Percentiles rank a stretch among this genome's conserved stretches.
phyloP scores from a whole-genome alignment of 2,113 vertebrate genomes.

The Phalacrocorax aristotelis region DNA sequence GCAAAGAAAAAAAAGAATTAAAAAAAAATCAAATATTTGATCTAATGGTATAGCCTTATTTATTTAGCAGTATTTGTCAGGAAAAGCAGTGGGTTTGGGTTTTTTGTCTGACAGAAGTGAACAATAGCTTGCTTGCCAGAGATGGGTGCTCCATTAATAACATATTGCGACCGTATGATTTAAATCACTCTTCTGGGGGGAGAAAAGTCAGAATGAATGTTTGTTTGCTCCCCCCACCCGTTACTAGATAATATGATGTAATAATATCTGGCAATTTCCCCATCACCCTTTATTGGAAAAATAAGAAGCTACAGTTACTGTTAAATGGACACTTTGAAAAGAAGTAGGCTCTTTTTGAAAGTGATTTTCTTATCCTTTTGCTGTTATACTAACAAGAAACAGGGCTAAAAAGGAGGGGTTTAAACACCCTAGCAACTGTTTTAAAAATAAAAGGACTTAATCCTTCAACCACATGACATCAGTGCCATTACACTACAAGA shows the following conservation, averaged over 20 bases:
- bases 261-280: not conserved
- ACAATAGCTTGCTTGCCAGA: not conserved
- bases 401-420: not conserved
- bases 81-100: not conserved
- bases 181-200: not conserved
- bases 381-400: not conserved
- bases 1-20: slow-evolving; percentile 72
- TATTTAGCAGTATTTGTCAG: slow-evolving; percentile 5
- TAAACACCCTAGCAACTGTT: slow-evolving; percentile 23
- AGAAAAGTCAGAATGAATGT: not conserved
- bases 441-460: slow-evolving; percentile 40
- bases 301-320: not conserved
- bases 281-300: not conserved
- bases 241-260: not conserved
- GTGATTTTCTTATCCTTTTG: not conserved
- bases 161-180: not conserved
- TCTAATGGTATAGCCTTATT: not conserved
- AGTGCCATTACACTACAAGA: slow-evolving; percentile 27
- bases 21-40: slow-evolving; percentile 24
- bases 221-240: not conserved
- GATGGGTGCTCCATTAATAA: not conserved
- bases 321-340: not conserved
- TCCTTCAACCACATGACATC: slow-evolving; percentile 33
- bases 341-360: not conserved
- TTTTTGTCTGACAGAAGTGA: not conserved